Evolutionary conservation across 2,888 invertebrate genomes (phyloP).

Genomic region (Calliphora vomitoria): DNA sequence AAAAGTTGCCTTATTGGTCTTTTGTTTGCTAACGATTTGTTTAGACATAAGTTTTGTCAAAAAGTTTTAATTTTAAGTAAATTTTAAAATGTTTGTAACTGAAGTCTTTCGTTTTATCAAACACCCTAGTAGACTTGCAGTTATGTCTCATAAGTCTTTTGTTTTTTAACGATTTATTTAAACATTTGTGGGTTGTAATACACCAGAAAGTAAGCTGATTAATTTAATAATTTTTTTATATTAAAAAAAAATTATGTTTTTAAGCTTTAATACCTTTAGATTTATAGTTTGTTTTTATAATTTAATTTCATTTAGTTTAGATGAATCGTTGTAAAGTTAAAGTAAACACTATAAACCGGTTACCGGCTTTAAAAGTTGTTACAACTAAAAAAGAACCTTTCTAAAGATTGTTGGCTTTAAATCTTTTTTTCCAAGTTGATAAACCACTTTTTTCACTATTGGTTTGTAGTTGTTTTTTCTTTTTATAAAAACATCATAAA

Average conservation of each 20-base stretch:
- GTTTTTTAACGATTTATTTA: neutral
- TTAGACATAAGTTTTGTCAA: too few species aligned
- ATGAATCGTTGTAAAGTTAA: neutral
- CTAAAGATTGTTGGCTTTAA: slow-evolving; percentile 28
- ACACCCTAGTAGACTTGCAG: neutral
- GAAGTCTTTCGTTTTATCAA: neutral
- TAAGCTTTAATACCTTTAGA: neutral
- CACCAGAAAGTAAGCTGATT: slow-evolving; percentile 35
- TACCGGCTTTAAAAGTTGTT: slow-evolving; percentile 52
- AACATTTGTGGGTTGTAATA: neutral
- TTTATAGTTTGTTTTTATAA: slow-evolving; percentile 36
- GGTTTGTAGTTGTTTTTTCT: neutral
- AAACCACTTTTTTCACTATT: slow-evolving; percentile 55
- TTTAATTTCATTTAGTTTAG: slow-evolving; percentile 12
- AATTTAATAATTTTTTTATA: neutral
- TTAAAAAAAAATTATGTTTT: neutral
- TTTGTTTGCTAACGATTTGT: too few species aligned
- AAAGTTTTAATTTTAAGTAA: neutral
- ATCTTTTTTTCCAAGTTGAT: slow-evolving; percentile 39
- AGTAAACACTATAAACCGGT: slow-evolving; percentile 63
- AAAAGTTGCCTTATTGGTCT: too few species aligned
- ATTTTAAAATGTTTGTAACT: neutral
- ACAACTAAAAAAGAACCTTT: slow-evolving; percentile 53
- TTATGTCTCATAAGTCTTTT: neutral
- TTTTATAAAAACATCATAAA: slow-evolving; percentile 14